These are phyloP conservation scores for Lumbricus terrestris DNA, from an alignment of 2,888 invertebrate species.

Conservation along the genomic window DNA sequence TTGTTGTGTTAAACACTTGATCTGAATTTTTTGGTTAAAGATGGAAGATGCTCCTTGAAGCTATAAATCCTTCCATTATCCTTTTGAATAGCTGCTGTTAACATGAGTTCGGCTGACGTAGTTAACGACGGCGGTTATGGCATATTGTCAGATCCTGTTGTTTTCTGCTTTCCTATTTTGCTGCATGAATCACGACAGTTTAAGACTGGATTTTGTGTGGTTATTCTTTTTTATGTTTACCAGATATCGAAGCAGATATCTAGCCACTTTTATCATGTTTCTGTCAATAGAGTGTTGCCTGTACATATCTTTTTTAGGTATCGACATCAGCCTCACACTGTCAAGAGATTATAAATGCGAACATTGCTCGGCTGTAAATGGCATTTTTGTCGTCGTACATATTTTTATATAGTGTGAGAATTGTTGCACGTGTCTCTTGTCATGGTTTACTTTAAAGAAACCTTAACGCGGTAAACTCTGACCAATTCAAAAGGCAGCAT, in stretches of 20 bases:
- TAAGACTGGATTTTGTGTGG: background rate
- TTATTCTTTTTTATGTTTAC: background rate
- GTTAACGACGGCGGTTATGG: background rate
- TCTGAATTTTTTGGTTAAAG: background rate
- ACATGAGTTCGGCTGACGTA: background rate
- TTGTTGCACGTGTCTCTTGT: background rate
- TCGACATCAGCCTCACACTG: background rate
- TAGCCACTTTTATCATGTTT: background rate
- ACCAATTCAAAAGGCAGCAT: conserved; percentile 3
- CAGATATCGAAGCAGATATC: background rate
- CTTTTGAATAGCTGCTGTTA: background rate
- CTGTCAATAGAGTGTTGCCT: background rate
- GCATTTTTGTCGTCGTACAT: background rate
- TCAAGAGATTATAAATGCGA: background rate
- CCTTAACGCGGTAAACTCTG: background rate
- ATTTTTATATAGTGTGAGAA: conserved; percentile 3
- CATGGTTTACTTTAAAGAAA: background rate
- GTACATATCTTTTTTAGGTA: background rate
- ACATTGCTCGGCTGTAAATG: background rate
- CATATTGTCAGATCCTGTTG: background rate
- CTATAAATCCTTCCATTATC: background rate
- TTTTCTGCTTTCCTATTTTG: background rate
- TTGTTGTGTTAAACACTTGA: background rate
- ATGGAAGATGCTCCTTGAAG: background rate
- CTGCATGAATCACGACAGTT: background rate